These are phyloP conservation scores for Polyploca ridens DNA, from an alignment of 2,888 invertebrate species.

Conservation along the genomic window DNA sequence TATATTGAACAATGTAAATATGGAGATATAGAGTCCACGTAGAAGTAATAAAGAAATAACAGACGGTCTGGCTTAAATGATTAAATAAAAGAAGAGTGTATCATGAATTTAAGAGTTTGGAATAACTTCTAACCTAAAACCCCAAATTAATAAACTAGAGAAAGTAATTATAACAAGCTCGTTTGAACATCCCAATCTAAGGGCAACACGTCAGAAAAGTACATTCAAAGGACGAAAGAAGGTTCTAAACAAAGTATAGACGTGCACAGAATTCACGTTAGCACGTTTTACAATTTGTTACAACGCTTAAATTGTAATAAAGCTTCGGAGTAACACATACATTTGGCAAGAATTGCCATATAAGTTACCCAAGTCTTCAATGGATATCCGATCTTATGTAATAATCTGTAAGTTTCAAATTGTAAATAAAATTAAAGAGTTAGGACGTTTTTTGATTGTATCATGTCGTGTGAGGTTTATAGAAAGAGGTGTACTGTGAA, in stretches of 20 bases:
- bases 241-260: conserved; percentile 69
- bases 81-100: conserved; percentile 17
- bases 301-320: conserved; percentile 82
- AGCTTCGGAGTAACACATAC: conserved; percentile 74
- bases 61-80: no score
- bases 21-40: no score
- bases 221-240: conserved; percentile 64
- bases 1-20: no score
- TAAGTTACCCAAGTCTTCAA: conserved; percentile 32
- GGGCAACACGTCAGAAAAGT: conserved; percentile 59
- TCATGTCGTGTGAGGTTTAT: conserved; percentile 62
- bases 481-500: conserved; percentile 75
- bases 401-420: conserved; percentile 15
- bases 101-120: conserved; percentile 7
- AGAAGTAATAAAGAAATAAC: no score
- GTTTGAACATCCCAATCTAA: conserved; percentile 36
- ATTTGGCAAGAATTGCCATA: conserved; percentile 39
- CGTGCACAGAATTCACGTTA: conserved; percentile 75
- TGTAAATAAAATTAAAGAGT: conserved; percentile 9
- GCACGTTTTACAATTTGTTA: conserved; percentile 81
- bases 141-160: conserved; percentile 24
- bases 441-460: conserved; percentile 36
- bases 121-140: conserved; percentile 15
- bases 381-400: conserved; percentile 30
- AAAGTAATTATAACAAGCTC: conserved; percentile 34